These are phyloP conservation scores for Megaceryle maxima DNA, from an alignment of 2,113 vertebrate genomes.

Conservation along the genomic window DNA sequence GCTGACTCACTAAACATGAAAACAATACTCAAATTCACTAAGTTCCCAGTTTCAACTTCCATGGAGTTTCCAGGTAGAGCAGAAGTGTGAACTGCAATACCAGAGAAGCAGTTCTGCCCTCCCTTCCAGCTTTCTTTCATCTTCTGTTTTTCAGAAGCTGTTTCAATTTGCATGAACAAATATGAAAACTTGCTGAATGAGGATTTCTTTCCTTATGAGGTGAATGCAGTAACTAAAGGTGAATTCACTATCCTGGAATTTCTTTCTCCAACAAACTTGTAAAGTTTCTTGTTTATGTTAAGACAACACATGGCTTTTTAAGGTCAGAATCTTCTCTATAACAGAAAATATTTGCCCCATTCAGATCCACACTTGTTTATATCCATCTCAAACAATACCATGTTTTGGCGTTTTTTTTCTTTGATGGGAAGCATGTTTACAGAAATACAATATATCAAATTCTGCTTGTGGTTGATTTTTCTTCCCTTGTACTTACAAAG, in stretches of 20 bases:
- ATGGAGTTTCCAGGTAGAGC: neutral
- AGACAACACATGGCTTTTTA: neutral
- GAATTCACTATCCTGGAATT: neutral
- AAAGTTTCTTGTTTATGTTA: neutral
- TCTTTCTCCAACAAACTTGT: neutral
- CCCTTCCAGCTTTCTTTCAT: neutral
- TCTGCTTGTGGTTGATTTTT: neutral
- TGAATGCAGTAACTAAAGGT: neutral
- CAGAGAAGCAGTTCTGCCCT: neutral
- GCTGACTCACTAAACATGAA: neutral
- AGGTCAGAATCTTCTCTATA: neutral
- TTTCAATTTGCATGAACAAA: neutral
- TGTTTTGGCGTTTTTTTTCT: neutral
- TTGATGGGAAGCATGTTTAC: neutral
- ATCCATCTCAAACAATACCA: neutral
- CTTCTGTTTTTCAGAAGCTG: neutral
- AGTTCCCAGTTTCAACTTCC: neutral
- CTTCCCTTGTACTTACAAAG: neutral
- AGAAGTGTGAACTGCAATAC: neutral
- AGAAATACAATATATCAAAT: neutral
- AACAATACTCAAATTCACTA: neutral
- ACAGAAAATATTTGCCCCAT: neutral
- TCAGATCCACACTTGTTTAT: neutral
- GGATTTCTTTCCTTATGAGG: neutral
- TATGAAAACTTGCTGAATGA: neutral